Conservation (phyloP, 2,113 vertebrate species). For the Corythornis vintsioides region DNA sequence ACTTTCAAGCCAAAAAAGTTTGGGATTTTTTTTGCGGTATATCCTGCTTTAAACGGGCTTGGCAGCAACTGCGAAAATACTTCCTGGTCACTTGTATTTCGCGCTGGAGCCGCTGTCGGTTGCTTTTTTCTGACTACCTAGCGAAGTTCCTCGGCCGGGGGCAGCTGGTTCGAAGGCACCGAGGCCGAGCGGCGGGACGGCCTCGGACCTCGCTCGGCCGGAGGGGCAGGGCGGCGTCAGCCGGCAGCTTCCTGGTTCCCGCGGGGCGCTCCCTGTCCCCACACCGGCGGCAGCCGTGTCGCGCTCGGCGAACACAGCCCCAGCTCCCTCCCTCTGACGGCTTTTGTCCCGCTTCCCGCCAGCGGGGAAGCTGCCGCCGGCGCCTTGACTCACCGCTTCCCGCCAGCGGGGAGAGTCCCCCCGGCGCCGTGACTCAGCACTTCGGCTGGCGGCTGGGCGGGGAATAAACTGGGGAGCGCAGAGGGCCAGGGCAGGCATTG, state of each 20-base stretch:
- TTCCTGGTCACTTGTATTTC: rapidly evolving
- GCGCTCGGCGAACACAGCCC: rapidly evolving
- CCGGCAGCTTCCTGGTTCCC: neutral
- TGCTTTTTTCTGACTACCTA: rapidly evolving
- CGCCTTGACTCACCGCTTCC: neutral
- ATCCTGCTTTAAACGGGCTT: neutral
- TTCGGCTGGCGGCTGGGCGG: rapidly evolving
- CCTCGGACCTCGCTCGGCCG: no score
- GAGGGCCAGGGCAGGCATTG: no score
- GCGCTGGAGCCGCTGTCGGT: neutral
- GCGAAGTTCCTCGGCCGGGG: neutral
- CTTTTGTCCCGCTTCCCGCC: rapidly evolving
- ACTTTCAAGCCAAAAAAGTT: neutral
- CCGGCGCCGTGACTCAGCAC: neutral
- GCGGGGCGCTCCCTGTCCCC: rapidly evolving
- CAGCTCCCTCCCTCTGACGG: rapidly evolving
- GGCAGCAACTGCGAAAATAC: neutral
- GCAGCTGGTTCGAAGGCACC: rapidly evolving
- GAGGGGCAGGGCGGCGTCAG: neutral
- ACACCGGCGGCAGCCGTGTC: rapidly evolving
- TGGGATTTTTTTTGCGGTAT: neutral
- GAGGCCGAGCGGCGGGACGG: no score
- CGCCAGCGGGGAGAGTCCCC: neutral
- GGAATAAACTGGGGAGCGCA: neutral
- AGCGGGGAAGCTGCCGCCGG: rapidly evolving